A percentile compares a stretch with the other conserved stretches of the same genome.
Conservation (phyloP, 2,113 vertebrate genomes). For the Hystrix brachyura region DNA sequence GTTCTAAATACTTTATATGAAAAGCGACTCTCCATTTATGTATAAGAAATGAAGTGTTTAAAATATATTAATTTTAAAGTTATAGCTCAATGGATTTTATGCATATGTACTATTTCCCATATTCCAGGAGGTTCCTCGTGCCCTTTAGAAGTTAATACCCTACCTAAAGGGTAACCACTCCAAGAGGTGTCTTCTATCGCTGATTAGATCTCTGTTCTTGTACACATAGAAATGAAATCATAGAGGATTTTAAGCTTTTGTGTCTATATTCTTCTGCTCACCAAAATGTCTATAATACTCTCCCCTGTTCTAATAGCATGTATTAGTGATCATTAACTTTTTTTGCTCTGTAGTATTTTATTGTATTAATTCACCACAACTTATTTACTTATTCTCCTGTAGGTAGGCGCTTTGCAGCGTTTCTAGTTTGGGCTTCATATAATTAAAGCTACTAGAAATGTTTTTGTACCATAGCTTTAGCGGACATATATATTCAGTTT, state of each 20-base stretch:
- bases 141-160: not conserved
- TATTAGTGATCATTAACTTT: not conserved
- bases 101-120: not conserved
- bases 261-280: not conserved
- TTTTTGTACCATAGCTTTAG: not conserved
- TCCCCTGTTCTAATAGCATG: not conserved
- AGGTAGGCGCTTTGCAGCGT: not conserved
- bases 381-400: not conserved
- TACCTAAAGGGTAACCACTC: not conserved
- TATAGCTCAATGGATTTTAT: not conserved
- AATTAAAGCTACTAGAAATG: constrained; percentile 52
- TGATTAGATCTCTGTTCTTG: not conserved
- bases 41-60: not conserved
- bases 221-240: constrained; percentile 5
- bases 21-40: not conserved
- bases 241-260: not conserved
- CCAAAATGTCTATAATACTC: not conserved
- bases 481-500: not conserved
- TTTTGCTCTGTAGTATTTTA: not conserved
- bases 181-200: not conserved
- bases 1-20: not conserved
- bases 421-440: not conserved
- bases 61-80: constrained; percentile 21
- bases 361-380: not conserved
- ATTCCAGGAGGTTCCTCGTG: not conserved